A percentile compares a stretch with the other conserved stretches of the same genome.
Conservation (phyloP, 1,140 invertebrate species). For the Drosophila varians region DNA sequence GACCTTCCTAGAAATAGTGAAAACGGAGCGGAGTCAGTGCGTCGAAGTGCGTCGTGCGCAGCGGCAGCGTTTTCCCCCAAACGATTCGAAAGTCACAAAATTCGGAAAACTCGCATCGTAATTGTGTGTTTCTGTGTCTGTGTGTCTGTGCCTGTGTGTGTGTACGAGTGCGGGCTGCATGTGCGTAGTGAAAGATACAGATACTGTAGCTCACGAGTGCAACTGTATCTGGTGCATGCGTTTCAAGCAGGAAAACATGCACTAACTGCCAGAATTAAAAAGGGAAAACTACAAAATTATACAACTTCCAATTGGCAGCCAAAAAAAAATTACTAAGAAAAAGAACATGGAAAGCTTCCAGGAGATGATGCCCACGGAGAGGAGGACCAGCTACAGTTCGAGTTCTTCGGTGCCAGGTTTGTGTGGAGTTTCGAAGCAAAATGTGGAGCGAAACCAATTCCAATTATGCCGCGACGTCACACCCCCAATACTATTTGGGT, state of each 20-base stretch:
- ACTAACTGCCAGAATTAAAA: conserved; percentile 23
- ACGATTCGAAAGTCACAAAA: not conserved
- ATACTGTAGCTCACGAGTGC: conserved; percentile 18
- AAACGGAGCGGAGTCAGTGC: conserved; percentile 76
- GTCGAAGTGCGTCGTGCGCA: conserved; percentile 80
- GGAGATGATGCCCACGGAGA: not conserved
- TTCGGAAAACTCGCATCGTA: conserved; percentile 12
- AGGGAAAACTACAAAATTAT: not conserved
- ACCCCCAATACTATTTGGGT: conserved; percentile 3
- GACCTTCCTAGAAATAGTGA: conserved; percentile 82
- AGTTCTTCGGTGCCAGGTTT: conserved; percentile 33
- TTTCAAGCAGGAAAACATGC: conserved; percentile 30
- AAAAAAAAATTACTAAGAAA: not conserved
- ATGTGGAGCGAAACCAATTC: conserved; percentile 17
- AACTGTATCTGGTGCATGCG: conserved; percentile 28
- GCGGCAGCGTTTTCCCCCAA: conserved; percentile 62
- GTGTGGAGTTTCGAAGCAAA: conserved; percentile 1
- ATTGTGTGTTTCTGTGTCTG: not conserved
- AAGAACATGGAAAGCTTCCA: conserved; percentile 29
- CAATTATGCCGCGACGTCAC: conserved; percentile 28
- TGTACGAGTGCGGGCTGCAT: conserved; percentile 27
- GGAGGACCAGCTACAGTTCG: conserved; percentile 28
- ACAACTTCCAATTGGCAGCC: not conserved
- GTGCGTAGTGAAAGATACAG: conserved; percentile 25
- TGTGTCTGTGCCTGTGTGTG: not conserved